Evolutionary conservation across 2,888 invertebrate genomes (phyloP), one percentile per base, ranked within the genome.

Genomic region (Eupithecia insigniata): DNA sequence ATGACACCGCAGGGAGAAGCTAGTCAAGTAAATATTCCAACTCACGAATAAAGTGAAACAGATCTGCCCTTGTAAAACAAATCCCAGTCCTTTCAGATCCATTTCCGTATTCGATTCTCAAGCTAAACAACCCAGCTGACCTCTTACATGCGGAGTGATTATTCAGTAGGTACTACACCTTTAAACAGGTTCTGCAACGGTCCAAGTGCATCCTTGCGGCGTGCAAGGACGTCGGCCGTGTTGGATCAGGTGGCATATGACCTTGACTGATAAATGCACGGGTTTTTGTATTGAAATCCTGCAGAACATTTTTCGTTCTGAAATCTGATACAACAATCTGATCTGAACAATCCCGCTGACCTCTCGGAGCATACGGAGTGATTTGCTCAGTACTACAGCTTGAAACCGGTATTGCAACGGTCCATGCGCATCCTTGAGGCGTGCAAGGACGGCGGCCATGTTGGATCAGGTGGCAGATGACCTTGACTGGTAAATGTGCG

Each of bases 391-490:
- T 55, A 55, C 22, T 26, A 12, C 26, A 26, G 26, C 22, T 26
- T 26, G 1, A 55, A 55, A 55, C 26, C 55, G 14, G 55, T 55
- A 26, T 14, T 26, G 55, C 55, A 55, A 55, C 22, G 26, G 55
- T 55, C 0, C 26, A 26, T 14, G 26, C 26, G 51, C 7, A 55
- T 55, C 26, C 22, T 55, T 55, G 55, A 4, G 12, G 26, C 70
- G 61, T 69, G 77, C 82, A 83, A 82, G 83, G 83, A 81, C 83
- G 79, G 32, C 75, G 67, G 81, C 81, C 81, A 80, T 83, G 78
- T 83, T 82, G 76, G 71, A 77, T 78, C 76, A 74, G 71, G 70
- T 79, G 70, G 73, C 71, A 66, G 66, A 28, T 69, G 77, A 73
- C 80, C 77, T 80, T 78, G 75, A 71, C 70, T 69, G 16, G 12